Evolutionary conservation across 2,888 invertebrate genomes (phyloP).

Genomic region (Folsomia manolachei): DNA sequence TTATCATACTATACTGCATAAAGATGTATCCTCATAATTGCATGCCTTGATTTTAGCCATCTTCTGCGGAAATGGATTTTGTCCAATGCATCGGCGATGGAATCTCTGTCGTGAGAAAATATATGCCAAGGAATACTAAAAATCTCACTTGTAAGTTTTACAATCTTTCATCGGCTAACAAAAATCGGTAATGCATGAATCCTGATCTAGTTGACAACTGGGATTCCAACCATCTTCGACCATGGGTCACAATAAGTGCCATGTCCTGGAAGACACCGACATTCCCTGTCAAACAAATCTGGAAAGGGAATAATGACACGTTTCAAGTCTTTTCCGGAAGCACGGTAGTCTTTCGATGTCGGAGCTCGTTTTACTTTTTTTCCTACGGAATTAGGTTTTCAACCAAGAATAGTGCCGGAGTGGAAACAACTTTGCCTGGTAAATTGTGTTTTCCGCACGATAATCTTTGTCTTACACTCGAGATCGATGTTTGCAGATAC

Average conservation of each 20-base stretch:
- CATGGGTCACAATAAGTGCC: not conserved
- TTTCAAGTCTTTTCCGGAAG: slow-evolving; percentile 6
- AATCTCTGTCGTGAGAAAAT: slow-evolving; percentile 9
- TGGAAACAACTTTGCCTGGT: slow-evolving; percentile 3
- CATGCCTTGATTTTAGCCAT: too few species aligned
- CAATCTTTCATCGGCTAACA: not conserved
- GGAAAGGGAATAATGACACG: not conserved
- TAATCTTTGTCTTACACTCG: too few species aligned
- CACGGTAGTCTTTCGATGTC: not conserved
- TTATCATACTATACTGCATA: too few species aligned
- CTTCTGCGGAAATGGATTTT: not conserved
- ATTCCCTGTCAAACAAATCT: not conserved
- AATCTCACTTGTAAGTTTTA: not conserved
- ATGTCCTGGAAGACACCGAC: not conserved
- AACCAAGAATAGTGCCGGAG: not conserved
- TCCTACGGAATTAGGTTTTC: slow-evolving; percentile 12
- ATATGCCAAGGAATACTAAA: not conserved
- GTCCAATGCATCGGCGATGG: slow-evolving; percentile 30
- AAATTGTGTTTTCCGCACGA: too few species aligned
- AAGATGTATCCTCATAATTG: too few species aligned
- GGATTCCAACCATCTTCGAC: not conserved
- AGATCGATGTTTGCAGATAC: slow-evolving; percentile 3
- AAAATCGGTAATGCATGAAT: too few species aligned
- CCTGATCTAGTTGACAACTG: slow-evolving; percentile 10
- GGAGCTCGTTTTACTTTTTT: slow-evolving; percentile 5